These are phyloP conservation scores for Chydorus sphaericus DNA, from an alignment of 2,888 invertebrate genomes.

Conservation along the genomic window DNA sequence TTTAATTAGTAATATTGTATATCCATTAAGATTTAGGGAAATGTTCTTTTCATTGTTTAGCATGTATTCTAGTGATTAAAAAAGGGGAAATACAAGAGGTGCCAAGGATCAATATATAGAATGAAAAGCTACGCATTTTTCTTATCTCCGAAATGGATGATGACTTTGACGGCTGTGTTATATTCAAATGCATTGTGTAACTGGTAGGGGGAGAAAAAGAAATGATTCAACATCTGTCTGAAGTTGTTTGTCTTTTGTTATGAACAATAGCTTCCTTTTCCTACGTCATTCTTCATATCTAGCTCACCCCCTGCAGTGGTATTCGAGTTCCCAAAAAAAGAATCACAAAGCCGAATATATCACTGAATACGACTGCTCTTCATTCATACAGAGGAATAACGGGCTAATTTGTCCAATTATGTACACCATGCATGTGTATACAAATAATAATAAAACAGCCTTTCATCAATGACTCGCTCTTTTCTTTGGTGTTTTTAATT, in stretches of 20 bases:
- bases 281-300: not conserved
- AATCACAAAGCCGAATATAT: not conserved
- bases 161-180: constrained; percentile 2
- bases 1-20: not conserved
- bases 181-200: not conserved
- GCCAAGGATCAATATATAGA: too few species aligned
- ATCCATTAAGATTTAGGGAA: too few species aligned
- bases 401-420: constrained; percentile 6
- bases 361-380: too few species aligned
- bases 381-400: not conserved
- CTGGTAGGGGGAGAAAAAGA: not conserved
- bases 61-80: too few species aligned
- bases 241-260: not conserved
- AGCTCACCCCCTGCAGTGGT: not conserved
- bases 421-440: not conserved
- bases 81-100: too few species aligned
- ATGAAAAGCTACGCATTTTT: too few species aligned
- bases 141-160: too few species aligned
- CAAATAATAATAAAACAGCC: not conserved
- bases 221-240: constrained; percentile 5
- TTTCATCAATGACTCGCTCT: constrained; percentile 2
- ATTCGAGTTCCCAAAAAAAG: not conserved
- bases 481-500: not conserved
- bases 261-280: not conserved
- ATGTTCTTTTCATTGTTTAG: too few species aligned